phyloP scores from a whole-genome alignment of 2,797 vertebrate species.

The Crenichthys baileyi region DNA sequence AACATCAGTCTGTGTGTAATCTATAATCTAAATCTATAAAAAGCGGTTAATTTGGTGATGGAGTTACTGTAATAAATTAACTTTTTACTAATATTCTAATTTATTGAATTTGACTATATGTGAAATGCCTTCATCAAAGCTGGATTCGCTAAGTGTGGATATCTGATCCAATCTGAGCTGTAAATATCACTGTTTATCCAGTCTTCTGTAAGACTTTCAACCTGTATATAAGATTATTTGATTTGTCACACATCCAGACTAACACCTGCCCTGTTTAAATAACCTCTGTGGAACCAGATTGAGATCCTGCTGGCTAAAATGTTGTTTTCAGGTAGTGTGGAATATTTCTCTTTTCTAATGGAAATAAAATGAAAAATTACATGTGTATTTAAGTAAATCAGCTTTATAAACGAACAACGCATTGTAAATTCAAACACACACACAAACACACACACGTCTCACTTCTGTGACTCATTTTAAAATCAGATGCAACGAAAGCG shows the following conservation, averaged over 20 bases:
- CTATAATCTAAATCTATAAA: too few relatives aligned
- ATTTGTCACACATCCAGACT: background rate
- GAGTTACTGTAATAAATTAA: too few relatives aligned
- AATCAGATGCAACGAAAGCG: background rate
- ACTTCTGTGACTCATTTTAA: background rate
- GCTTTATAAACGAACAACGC: too few relatives aligned
- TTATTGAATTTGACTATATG: too few relatives aligned
- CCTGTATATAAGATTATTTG: background rate
- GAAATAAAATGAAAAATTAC: background rate
- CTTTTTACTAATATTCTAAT: too few relatives aligned
- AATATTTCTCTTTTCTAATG: background rate
- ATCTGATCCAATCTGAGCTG: background rate
- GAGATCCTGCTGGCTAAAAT: background rate
- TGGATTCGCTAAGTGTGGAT: background rate
- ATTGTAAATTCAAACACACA: background rate
- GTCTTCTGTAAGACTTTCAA: background rate
- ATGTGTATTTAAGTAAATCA: too few relatives aligned
- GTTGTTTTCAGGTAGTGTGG: background rate
- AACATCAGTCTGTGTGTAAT: too few relatives aligned
- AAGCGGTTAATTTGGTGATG: too few relatives aligned
- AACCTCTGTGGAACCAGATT: background rate
- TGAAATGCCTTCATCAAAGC: too few relatives aligned
- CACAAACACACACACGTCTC: background rate
- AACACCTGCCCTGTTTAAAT: background rate
- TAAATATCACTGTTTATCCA: background rate